Percentiles rank a stretch among this genome's conserved stretches.
These are phyloP conservation scores for Passer montanus DNA, from an alignment of 2,113 vertebrate genomes.

Conservation along the genomic window DNA sequence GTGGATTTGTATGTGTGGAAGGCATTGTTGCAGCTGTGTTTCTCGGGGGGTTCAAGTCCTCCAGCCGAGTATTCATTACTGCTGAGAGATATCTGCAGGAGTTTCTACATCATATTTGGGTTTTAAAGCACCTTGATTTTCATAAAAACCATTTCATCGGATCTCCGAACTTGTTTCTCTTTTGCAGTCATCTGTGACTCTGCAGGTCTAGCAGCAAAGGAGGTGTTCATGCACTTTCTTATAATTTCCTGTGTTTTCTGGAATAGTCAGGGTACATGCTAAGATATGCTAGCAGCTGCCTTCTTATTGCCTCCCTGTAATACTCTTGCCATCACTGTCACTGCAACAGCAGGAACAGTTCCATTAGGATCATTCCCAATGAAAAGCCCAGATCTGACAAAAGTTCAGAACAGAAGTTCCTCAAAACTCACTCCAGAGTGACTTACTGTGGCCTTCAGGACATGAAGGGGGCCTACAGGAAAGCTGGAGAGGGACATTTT, in stretches of 20 bases:
- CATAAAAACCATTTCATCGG: background rate
- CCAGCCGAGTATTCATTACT: background rate
- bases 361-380: background rate
- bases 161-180: background rate
- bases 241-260: background rate
- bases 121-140: background rate
- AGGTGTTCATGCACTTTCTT: background rate
- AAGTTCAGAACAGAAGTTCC: background rate
- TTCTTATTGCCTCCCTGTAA: background rate
- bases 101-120: background rate
- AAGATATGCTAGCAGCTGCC: background rate
- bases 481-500: background rate
- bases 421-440: background rate
- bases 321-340: background rate
- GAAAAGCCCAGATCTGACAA: background rate
- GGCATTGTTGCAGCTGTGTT: background rate
- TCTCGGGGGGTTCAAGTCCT: background rate
- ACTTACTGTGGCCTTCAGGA: background rate
- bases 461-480: background rate
- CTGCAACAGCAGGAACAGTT: background rate
- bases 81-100: background rate
- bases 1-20: background rate
- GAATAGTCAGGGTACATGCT: background rate
- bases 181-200: background rate
- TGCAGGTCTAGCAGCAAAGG: background rate